Percentiles rank a stretch among this genome's conserved stretches.
These are phyloP conservation scores for Gallinago jamesoni DNA, from an alignment of 2,113 vertebrate species.

Conservation along the genomic window DNA sequence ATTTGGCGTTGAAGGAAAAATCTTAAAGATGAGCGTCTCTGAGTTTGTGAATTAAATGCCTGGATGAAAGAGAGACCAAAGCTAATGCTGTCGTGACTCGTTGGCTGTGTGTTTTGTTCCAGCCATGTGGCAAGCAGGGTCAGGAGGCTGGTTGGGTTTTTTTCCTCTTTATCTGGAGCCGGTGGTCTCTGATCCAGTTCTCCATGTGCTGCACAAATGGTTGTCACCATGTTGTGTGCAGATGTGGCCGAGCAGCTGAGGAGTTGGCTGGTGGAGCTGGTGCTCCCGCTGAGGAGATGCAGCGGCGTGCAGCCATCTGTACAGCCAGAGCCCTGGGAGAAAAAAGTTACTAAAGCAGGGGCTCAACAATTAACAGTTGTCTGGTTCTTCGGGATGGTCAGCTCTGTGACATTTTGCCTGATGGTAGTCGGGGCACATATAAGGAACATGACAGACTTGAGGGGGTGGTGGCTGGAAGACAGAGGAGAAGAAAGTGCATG, in stretches of 20 bases:
- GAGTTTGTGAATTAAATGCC: background rate
- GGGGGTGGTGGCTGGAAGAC: background rate
- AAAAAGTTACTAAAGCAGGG: background rate
- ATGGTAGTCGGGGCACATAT: background rate
- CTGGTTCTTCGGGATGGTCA: background rate
- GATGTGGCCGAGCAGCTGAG: background rate
- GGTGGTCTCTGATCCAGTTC: background rate
- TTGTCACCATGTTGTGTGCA: background rate
- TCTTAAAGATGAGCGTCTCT: background rate
- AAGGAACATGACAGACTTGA: background rate
- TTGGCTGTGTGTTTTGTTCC: background rate
- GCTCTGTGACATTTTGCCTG: background rate
- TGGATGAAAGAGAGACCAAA: background rate
- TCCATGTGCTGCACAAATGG: background rate
- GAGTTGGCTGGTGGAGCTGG: accelerated
- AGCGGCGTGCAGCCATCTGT: too few relatives aligned
- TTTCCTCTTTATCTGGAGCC: background rate
- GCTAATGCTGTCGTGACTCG: background rate
- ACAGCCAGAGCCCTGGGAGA: background rate
- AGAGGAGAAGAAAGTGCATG: background rate
- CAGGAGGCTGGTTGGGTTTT: background rate
- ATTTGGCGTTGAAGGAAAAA: background rate
- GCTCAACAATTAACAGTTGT: background rate
- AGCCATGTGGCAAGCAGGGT: too few relatives aligned
- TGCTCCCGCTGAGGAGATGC: background rate